phyloP scores from a whole-genome alignment of 2,113 vertebrate species.

The Prinia subflava region DNA sequence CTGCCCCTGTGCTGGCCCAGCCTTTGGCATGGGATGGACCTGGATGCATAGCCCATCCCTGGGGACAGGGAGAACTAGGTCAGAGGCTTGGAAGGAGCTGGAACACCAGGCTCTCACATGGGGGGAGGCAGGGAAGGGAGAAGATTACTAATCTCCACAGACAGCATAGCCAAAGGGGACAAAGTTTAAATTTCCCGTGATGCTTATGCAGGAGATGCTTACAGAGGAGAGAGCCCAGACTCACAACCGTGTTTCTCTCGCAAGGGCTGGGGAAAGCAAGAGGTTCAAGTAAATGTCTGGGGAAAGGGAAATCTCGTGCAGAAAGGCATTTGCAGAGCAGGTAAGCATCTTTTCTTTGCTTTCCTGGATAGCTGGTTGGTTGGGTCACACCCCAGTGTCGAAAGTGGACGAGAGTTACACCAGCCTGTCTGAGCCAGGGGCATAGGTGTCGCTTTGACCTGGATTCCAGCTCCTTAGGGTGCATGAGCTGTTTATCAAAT shows the following conservation, averaged over 20 bases:
- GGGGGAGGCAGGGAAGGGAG: background rate
- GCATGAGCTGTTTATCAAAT: background rate
- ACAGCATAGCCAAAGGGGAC: slow-evolving; percentile 27
- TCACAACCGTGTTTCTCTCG: background rate
- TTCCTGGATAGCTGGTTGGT: background rate
- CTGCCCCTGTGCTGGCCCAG: background rate
- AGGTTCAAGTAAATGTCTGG: background rate
- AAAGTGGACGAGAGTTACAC: background rate
- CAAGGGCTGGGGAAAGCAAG: background rate
- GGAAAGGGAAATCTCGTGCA: background rate
- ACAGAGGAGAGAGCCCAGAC: background rate
- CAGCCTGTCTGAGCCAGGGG: background rate
- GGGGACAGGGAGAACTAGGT: slow-evolving; percentile 31
- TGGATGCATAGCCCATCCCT: background rate
- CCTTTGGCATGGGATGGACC: background rate
- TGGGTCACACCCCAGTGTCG: background rate
- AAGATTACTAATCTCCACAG: slow-evolving; percentile 13
- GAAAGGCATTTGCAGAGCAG: background rate
- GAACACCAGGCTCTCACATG: background rate
- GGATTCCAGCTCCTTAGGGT: background rate
- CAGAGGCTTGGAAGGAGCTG: slow-evolving; percentile 7
- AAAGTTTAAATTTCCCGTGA: slow-evolving; percentile 8
- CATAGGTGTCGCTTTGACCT: background rate
- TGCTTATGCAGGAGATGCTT: background rate
- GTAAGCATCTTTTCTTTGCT: fast-evolving